A percentile compares a stretch with the other conserved stretches of the same genome.
Conservation (phyloP, 2,797 vertebrate genomes). For the Diceros bicornis region DNA sequence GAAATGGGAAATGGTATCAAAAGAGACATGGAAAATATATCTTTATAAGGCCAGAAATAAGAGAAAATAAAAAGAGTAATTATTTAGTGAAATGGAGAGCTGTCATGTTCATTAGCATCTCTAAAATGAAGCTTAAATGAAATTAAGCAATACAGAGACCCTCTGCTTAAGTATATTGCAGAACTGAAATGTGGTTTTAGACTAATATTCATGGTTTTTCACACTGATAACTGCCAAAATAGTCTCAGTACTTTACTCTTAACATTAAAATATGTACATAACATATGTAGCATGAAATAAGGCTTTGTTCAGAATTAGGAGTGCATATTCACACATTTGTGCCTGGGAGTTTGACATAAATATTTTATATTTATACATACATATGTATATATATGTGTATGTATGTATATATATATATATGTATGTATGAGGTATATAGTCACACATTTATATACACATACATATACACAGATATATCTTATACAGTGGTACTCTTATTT, state of each 20-base stretch:
- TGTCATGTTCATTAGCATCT: conserved; percentile 17
- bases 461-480: background rate
- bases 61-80: background rate
- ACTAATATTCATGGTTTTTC: conserved; percentile 3
- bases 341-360: background rate
- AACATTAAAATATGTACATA: conserved; percentile 32
- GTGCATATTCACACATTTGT: background rate
- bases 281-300: conserved; percentile 34
- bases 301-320: conserved; percentile 48
- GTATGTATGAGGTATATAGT: background rate
- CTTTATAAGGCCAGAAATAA: background rate
- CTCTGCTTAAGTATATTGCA: background rate
- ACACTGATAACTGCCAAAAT: conserved; percentile 3
- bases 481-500: background rate
- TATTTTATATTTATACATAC: background rate
- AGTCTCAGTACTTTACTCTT: background rate
- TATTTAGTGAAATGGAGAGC: background rate
- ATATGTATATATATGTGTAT: background rate
- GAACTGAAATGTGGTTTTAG: background rate
- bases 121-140: conserved; percentile 63
- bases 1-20: background rate
- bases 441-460: background rate
- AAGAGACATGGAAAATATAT: background rate
- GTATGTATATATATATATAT: too few relatives aligned
- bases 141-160: conserved; percentile 38